Evolutionary conservation across 2,888 invertebrate genomes (phyloP).

Genomic region (Philopedon plagiatum): DNA sequence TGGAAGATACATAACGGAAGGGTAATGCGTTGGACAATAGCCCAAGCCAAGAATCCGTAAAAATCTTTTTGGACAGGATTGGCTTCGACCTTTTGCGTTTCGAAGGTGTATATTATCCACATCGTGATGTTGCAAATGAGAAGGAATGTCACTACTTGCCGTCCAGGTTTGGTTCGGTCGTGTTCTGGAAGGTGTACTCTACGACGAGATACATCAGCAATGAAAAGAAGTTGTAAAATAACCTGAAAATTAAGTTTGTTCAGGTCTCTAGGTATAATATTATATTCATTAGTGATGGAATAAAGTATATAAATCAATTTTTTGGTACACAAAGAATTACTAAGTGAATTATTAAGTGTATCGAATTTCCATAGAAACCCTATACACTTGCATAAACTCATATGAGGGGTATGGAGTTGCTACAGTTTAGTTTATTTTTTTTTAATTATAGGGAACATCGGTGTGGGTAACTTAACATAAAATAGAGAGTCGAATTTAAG

Average conservation of each 20-base stretch:
- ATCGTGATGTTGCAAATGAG: slow-evolving; percentile 96
- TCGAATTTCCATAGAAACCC: too few relatives aligned
- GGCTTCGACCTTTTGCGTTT: slow-evolving; percentile 93
- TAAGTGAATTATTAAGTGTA: too few relatives aligned
- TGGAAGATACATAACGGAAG: slow-evolving; percentile 97
- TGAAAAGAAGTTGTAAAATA: slow-evolving; percentile 92
- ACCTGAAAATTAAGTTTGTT: slow-evolving; percentile 75
- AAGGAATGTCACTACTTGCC: slow-evolving; percentile 95
- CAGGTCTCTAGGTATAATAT: not conserved
- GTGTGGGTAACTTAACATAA: too few relatives aligned
- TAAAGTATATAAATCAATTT: too few relatives aligned
- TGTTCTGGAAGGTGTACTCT: slow-evolving; percentile 93
- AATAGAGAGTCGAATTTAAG: too few relatives aligned
- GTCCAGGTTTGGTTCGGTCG: slow-evolving; percentile 93
- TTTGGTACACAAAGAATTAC: too few relatives aligned
- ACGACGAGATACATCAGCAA: slow-evolving; percentile 92
- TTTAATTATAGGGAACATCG: too few relatives aligned
- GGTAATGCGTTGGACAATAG: slow-evolving; percentile 92
- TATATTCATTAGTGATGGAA: too few relatives aligned
- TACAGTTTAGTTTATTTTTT: too few relatives aligned
- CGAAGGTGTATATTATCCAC: slow-evolving; percentile 97
- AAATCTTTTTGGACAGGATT: slow-evolving; percentile 94
- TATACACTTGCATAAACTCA: too few relatives aligned
- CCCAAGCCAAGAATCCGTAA: slow-evolving; percentile 95
- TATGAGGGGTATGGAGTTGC: too few relatives aligned